Conservation (phyloP, 2,113 vertebrate species). For the Zosterops lateralis region DNA sequence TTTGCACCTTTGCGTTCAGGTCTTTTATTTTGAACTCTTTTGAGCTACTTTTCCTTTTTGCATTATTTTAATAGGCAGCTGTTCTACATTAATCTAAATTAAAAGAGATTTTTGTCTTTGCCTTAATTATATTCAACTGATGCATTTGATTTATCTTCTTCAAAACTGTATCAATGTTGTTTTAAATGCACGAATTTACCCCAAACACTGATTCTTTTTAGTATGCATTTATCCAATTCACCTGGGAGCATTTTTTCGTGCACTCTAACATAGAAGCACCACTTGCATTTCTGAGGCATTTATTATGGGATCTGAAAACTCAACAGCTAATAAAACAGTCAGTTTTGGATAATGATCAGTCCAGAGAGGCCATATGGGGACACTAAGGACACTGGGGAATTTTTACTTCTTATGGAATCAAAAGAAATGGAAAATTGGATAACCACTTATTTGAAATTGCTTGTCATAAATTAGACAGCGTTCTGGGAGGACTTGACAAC, state of each 20-base stretch:
- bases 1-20: not conserved
- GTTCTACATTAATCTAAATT: not conserved
- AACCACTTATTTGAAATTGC: slow-evolving; percentile 19
- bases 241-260: not conserved
- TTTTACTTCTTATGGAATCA: slow-evolving; percentile 59
- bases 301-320: slow-evolving; percentile 15
- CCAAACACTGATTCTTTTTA: not conserved
- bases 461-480: slow-evolving; percentile 51
- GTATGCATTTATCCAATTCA: not conserved
- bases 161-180: not conserved
- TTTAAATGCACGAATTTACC: not conserved
- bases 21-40: not conserved
- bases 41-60: not conserved
- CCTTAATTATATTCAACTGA: not conserved
- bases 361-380: slow-evolving; percentile 58
- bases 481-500: slow-evolving; percentile 24
- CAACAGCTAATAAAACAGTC: slow-evolving; percentile 61
- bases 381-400: slow-evolving; percentile 32
- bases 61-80: not conserved
- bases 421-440: slow-evolving; percentile 54
- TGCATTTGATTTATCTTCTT: not conserved
- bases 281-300: slow-evolving; percentile 8
- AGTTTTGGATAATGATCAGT: slow-evolving; percentile 43
- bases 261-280: not conserved
- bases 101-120: not conserved